Conservation (phyloP, 2,113 vertebrate species). For the Melanostigma gelatinosum region DNA sequence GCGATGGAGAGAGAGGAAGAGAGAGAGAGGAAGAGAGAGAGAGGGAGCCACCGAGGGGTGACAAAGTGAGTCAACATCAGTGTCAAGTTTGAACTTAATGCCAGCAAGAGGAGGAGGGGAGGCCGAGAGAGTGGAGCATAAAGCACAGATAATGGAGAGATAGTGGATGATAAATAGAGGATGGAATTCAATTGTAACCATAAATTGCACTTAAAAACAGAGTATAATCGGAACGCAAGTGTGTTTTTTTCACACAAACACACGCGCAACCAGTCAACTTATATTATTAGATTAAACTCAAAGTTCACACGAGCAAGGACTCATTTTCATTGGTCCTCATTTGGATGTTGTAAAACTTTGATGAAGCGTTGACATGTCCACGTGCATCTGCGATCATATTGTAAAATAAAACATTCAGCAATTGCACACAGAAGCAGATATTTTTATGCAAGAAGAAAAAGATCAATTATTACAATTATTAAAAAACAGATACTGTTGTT, state of each 20-base stretch:
- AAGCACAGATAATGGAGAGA: conserved; percentile 80
- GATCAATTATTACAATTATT: neutral
- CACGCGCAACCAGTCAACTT: conserved; percentile 6
- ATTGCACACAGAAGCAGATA: neutral
- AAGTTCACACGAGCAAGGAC: neutral
- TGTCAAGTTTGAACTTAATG: conserved; percentile 89
- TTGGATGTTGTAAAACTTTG: conserved; percentile 11
- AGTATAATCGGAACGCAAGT: conserved; percentile 14
- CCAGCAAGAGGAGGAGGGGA: conserved; percentile 81
- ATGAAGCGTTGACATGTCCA: conserved; percentile 7
- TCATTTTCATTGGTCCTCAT: conserved; percentile 1
- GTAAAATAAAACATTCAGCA: neutral
- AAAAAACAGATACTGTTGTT: neutral
- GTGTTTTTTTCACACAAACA: conserved; percentile 17
- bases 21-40: conserved; percentile 48
- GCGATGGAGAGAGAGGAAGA: conserved; percentile 68
- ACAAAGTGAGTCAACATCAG: conserved; percentile 87
- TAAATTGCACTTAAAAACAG: conserved; percentile 57
- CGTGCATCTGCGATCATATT: neutral
- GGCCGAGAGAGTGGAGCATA: conserved; percentile 75
- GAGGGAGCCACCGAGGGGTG: conserved; percentile 77
- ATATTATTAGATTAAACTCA: conserved; percentile 1
- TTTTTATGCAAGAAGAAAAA: neutral
- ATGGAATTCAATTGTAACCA: conserved; percentile 65
- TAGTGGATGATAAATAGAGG: conserved; percentile 74